Base-by-base conservation (phyloP, 1,140 invertebrate genomes). In the Zaprionus ghesquierei region DNA sequence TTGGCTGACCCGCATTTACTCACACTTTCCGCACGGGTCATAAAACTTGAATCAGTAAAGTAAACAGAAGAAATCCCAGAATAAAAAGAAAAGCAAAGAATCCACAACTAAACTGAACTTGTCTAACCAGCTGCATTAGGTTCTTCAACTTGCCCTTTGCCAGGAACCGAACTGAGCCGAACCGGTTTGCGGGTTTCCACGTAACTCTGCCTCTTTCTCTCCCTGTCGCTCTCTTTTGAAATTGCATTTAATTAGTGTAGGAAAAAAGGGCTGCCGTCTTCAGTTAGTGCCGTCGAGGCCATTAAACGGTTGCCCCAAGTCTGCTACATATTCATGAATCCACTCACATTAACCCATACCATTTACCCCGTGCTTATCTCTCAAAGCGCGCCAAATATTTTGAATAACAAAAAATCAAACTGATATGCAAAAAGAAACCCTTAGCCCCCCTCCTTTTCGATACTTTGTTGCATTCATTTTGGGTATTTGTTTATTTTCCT, bases 341-440 rank as follows among this genome's bases (percentile, higher is more conserved):
- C 46, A 60, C 64, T 79, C 18, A 55, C 23, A 55, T 76, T 65
- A 41, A 41, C 2, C 35, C 35, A 15, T 15, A 1, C n/a, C 33
- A 20, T 33, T 25, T 20, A 9, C 27, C 27, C 6, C n/a, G 10
- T 18, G 18, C 38, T 49, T 82, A 78, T 77, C 61, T 71, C 20
- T 35, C 35, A 29, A 85, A 65, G 70, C 64, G 81, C 81, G 81
- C 46, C 41, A 76, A 81, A 76, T 68, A 70, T 65, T 77, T 85
- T 61, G 38, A 38, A 41, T n/a, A 41, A 15, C n/a, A 41, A 41
- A 41, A 38, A 41, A 41, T 20, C 68, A 20, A 12, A 58, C 63
- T 54, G 81, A 85, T 85, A 85, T 86, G 81, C 81, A 85, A 86
- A 86, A 81, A 50, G 44, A n/a, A n/a, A n/a, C n/a, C n/a, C n/a